Conservation (phyloP, 2,113 vertebrate genomes). For the Lamprologus lemairii region DNA sequence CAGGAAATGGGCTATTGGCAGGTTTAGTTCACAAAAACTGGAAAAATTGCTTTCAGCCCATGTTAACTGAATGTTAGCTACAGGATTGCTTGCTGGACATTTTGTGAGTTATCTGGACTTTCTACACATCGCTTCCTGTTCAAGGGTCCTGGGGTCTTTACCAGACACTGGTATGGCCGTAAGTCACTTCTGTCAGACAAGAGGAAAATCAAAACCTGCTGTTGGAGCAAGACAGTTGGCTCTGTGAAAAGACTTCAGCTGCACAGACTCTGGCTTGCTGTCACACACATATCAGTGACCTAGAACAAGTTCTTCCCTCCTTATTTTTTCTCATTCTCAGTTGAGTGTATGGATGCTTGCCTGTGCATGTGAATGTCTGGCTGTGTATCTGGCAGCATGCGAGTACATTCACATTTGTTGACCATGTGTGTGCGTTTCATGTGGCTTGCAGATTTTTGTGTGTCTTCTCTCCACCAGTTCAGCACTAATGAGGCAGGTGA, state of each 20-base stretch:
- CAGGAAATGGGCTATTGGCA: background rate
- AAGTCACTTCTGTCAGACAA: slow-evolving; percentile 51
- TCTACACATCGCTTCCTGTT: background rate
- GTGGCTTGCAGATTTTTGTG: background rate
- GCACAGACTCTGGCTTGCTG: slow-evolving; percentile 14
- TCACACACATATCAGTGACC: slow-evolving; percentile 24
- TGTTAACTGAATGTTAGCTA: background rate
- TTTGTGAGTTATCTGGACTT: background rate
- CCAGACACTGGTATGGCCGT: slow-evolving; percentile 1
- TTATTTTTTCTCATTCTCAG: background rate
- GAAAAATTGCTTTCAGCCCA: background rate
- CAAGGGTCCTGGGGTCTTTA: slow-evolving; percentile 22
- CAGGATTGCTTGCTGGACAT: background rate
- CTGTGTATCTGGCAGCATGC: background rate
- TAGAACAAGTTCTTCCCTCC: slow-evolving; percentile 33
- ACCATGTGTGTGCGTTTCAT: background rate
- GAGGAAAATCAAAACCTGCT: slow-evolving; percentile 43
- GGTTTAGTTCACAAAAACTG: background rate
- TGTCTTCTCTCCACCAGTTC: slow-evolving; percentile 20
- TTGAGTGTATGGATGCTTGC: background rate
- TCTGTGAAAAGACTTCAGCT: slow-evolving; percentile 15
- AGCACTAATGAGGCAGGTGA: slow-evolving; percentile 69
- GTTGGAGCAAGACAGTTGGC: slow-evolving; percentile 14
- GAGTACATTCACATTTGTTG: background rate
- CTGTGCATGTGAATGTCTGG: background rate